Evolutionary conservation across 2,888 invertebrate genomes (phyloP).

Genomic region (Heterodera filipjevi): DNA sequence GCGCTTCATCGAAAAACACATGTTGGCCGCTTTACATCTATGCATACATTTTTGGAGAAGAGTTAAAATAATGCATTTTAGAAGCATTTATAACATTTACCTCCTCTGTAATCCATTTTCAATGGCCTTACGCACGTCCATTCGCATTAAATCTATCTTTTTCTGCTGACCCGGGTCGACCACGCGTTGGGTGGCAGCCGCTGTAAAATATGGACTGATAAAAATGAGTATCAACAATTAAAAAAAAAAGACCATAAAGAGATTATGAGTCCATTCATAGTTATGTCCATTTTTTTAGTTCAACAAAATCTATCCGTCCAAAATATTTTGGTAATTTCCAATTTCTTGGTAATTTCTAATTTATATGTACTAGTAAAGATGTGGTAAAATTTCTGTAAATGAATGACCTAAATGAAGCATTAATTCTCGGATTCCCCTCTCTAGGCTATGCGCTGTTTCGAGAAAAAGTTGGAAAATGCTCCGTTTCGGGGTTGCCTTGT

Average conservation of each 20-base stretch:
- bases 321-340: no score
- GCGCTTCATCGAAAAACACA: conserved; percentile 26
- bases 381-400: no score
- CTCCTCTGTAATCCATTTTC: conserved; percentile 12
- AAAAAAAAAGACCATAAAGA: not conserved
- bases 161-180: conserved; percentile 12
- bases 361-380: no score
- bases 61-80: not conserved
- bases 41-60: not conserved
- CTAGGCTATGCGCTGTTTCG: no score
- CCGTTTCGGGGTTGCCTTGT: no score
- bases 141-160: conserved; percentile 17
- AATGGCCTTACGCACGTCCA: conserved; percentile 21
- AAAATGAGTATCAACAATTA: not conserved
- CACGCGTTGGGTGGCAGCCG: not conserved
- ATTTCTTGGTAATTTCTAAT: no score
- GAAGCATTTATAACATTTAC: not conserved
- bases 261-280: not conserved
- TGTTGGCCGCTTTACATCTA: conserved; percentile 9
- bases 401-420: no score
- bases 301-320: no score
- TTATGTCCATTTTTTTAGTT: no score
- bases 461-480: no score
- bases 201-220: conserved; percentile 1
- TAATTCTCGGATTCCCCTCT: no score